Conservation (phyloP, 2,797 vertebrate genomes). For the Anolis apletophallus region DNA sequence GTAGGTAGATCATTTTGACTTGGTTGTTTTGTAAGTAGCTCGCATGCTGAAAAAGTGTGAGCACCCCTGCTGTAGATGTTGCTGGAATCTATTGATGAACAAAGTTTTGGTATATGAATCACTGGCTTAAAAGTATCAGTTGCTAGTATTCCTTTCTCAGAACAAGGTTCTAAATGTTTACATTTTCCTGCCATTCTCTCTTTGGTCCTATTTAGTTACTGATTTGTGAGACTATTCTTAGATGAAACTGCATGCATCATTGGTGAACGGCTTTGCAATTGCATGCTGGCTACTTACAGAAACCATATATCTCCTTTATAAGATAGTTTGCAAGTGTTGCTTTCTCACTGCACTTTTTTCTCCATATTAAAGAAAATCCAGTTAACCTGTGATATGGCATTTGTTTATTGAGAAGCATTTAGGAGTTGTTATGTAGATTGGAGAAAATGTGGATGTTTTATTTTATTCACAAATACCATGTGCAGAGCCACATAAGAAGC, state of each 20-base stretch:
- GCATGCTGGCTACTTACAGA: conserved; percentile 38
- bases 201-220: conserved; percentile 36
- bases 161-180: conserved; percentile 10
- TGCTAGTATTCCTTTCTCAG: neutral
- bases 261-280: conserved; percentile 10
- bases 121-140: neutral
- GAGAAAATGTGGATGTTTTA: conserved; percentile 46
- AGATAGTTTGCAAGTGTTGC: conserved; percentile 27
- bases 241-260: conserved; percentile 44
- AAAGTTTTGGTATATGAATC: neutral
- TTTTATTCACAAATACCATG: conserved; percentile 57
- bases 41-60: too few species aligned
- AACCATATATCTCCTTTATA: conserved; percentile 46
- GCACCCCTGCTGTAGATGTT: neutral
- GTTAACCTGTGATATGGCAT: conserved; percentile 30
- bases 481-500: conserved; percentile 52
- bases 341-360: neutral
- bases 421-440: neutral
- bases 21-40: too few species aligned
- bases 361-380: neutral
- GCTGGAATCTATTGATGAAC: neutral
- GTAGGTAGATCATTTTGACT: too few species aligned
- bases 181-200: conserved; percentile 10
- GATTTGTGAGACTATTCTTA: conserved; percentile 11
- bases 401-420: neutral